A percentile compares a stretch with the other conserved stretches of the same genome.
Conservation (phyloP, 1,140 invertebrate genomes). For the Asobara japonica region DNA sequence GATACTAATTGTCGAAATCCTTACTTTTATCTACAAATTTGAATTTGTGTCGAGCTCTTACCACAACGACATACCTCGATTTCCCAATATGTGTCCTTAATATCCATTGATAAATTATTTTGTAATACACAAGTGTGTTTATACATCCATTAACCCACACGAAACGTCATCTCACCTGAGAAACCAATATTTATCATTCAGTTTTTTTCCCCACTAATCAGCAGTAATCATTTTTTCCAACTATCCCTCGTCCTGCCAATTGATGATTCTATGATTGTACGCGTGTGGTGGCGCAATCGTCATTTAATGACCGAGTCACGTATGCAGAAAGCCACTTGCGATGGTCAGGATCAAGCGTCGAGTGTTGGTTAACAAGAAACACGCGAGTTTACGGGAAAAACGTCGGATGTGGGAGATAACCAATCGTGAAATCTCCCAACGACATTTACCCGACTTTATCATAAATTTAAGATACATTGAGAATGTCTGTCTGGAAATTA, state of each 20-base stretch:
- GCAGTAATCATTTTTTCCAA: background rate
- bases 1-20: no score
- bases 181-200: background rate
- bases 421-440: no score
- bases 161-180: background rate
- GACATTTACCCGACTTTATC: no score
- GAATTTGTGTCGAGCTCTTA: no score
- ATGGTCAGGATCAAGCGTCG: background rate
- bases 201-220: background rate
- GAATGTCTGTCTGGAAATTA: no score
- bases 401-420: no score
- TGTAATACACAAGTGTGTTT: slow-evolving; percentile 12
- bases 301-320: background rate
- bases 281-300: background rate
- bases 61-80: slow-evolving; percentile 15
- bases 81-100: slow-evolving; percentile 2
- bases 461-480: no score
- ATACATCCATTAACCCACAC: background rate
- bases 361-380: background rate
- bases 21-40: no score
- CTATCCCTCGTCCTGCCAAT: background rate
- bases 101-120: slow-evolving; percentile 33
- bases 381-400: background rate
- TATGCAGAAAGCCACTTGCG: background rate
- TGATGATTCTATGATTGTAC: background rate